A percentile compares a stretch with the other conserved stretches of the same genome.
Evolutionary conservation across 2,888 invertebrate genomes (phyloP).

Genomic region (Rhagonycha fulva): DNA sequence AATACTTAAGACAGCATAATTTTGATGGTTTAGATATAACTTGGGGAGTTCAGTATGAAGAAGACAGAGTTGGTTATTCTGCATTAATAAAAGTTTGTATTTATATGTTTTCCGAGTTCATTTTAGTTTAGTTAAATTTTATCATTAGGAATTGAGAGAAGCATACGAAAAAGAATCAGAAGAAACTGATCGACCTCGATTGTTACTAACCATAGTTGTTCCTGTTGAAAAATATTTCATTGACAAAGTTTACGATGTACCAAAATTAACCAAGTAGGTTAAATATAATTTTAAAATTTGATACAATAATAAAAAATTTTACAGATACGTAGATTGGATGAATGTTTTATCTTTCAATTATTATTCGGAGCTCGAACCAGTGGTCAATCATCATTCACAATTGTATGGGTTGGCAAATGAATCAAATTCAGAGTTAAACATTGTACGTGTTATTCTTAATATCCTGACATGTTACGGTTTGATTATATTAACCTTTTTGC

Average conservation of each 20-base stretch:
- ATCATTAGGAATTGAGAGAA: not conserved
- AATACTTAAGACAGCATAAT: not conserved
- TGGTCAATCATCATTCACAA: not conserved
- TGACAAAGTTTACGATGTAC: not conserved
- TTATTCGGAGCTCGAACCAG: not conserved
- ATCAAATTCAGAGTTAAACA: too few species aligned
- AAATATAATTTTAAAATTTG: not conserved
- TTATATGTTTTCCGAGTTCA: not conserved
- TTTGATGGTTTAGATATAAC: not conserved
- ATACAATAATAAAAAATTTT: not conserved
- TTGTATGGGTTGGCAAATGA: not conserved
- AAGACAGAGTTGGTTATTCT: not conserved
- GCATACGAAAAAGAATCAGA: not conserved
- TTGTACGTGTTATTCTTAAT: too few species aligned
- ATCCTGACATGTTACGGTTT: too few species aligned
- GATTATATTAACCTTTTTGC: too few species aligned
- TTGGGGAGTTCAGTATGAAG: not conserved
- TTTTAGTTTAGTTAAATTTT: too few species aligned
- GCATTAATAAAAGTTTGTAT: not conserved
- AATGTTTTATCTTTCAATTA: not conserved
- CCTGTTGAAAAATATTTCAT: not conserved
- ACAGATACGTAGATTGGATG: not conserved
- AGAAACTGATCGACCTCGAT: not conserved
- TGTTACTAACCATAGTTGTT: not conserved
- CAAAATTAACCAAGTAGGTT: not conserved